phyloP scores from a whole-genome alignment of 2,797 vertebrate genomes.

The Dendrocincla tyrannina region DNA sequence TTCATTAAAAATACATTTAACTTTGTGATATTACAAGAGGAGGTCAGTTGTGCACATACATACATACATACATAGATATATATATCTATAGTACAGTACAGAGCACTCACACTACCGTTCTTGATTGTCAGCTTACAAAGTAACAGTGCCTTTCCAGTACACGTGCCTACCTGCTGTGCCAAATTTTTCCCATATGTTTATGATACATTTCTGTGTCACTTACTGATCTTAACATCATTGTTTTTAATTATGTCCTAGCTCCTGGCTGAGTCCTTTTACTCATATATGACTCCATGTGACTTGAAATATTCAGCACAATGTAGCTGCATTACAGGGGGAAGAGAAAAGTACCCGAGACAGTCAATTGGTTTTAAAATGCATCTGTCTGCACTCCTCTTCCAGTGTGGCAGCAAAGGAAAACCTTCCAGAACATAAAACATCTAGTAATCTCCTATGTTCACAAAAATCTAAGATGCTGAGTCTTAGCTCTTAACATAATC shows the following conservation, averaged over 20 bases:
- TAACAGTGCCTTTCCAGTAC: neutral
- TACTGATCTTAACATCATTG: neutral
- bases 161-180: neutral
- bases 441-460: neutral
- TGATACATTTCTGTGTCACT: neutral
- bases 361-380: neutral
- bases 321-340: neutral
- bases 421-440: neutral
- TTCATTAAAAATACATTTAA: neutral
- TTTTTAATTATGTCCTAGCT: neutral
- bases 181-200: neutral
- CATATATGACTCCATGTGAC: neutral
- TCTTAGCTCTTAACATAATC: neutral
- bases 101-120: neutral
- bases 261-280: neutral
- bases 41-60: neutral
- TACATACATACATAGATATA: accelerated
- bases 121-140: neutral
- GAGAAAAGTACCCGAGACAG: neutral
- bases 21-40: neutral
- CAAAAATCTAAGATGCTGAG: neutral
- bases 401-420: neutral
- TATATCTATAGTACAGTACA: neutral
- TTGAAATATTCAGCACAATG: neutral
- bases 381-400: neutral